Percentiles rank a stretch among this genome's conserved stretches.
These are phyloP conservation scores for Nannoperca obscura DNA, from an alignment of 2,797 vertebrate species.

Conservation along the genomic window DNA sequence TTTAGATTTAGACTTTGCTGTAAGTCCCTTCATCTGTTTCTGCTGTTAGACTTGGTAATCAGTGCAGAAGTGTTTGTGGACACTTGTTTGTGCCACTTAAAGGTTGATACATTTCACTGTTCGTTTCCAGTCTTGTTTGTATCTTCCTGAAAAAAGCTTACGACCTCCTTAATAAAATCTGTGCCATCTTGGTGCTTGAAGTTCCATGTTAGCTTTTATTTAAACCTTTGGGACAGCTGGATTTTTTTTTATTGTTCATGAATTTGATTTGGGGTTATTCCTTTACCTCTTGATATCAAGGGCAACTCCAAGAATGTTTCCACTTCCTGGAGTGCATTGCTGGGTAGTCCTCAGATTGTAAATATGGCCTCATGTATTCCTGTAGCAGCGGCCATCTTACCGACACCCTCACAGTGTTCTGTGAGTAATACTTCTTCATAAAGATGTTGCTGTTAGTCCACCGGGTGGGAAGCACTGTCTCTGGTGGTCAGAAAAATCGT, in stretches of 20 bases:
- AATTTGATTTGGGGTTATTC: neutral
- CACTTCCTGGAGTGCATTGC: neutral
- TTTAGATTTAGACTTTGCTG: neutral
- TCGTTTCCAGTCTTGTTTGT: neutral
- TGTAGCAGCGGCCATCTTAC: neutral
- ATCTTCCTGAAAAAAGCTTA: neutral
- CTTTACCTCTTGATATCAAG: neutral
- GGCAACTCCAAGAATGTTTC: neutral
- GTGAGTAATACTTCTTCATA: neutral
- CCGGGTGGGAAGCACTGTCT: neutral
- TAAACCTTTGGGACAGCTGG: too few species aligned
- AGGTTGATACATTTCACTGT: neutral
- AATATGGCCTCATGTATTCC: neutral
- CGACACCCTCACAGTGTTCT: neutral
- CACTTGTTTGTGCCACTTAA: neutral
- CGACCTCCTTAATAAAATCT: neutral
- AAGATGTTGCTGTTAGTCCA: neutral
- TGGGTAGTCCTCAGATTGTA: neutral
- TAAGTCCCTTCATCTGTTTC: neutral
- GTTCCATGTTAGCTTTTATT: neutral
- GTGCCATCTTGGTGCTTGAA: too few species aligned
- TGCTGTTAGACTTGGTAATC: neutral
- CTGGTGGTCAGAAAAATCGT: neutral
- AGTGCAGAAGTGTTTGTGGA: neutral
- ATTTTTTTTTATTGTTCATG: slow-evolving; percentile 1